Evolutionary conservation across 2,113 vertebrate species (phyloP).

Genomic region (Oceanites oceanicus): DNA sequence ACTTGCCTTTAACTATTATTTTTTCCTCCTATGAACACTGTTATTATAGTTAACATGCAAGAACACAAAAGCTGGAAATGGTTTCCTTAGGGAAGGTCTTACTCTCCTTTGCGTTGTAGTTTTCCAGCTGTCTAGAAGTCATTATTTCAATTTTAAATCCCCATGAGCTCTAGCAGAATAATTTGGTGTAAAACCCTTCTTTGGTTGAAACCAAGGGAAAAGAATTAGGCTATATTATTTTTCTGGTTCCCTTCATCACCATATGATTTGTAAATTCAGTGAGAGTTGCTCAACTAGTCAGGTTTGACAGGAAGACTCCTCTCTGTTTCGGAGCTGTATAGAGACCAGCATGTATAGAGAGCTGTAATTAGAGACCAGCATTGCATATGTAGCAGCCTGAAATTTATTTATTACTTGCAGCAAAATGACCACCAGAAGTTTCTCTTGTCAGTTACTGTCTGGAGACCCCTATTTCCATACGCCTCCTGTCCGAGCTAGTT

Average conservation of each 20-base stretch:
- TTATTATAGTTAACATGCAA: background rate
- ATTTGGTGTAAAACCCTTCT: background rate
- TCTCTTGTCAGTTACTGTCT: background rate
- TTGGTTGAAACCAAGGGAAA: background rate
- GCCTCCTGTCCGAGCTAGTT: background rate
- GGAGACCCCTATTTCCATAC: background rate
- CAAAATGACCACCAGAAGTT: background rate
- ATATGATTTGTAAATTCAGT: background rate
- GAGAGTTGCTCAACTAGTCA: background rate
- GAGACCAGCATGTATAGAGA: no score
- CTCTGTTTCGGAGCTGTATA: background rate
- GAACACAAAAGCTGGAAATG: background rate
- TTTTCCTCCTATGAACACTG: background rate
- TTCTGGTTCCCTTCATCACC: background rate
- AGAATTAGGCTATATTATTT: background rate
- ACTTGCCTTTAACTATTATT: background rate
- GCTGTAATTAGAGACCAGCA: background rate
- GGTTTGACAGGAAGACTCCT: background rate
- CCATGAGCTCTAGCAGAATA: background rate
- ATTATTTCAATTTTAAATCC: background rate
- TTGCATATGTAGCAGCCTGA: background rate
- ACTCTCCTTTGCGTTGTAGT: background rate
- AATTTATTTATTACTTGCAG: background rate
- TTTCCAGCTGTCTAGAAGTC: background rate
- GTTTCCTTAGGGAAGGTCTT: background rate